These are phyloP conservation scores for human DNA, from an alignment of 2,113 vertebrate genomes.

Conservation along the genomic window GRCh38 chr21:34036001-34036500, in stretches of 20 bases:
- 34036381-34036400: too few relatives aligned
- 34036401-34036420: not conserved
- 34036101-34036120: not conserved
- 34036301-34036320: rapidly evolving
- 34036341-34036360: not conserved
- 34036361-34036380: not conserved
- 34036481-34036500: not conserved
- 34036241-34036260: not conserved
- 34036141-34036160: not conserved
- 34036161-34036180: not conserved
- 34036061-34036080: not conserved
- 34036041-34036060: not conserved
- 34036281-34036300: rapidly evolving
- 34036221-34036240: rapidly evolving
- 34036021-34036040: too few relatives aligned
- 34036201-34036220: not conserved
- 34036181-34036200: rapidly evolving
- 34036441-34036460: not conserved
- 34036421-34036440: not conserved
- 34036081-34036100: not conserved
- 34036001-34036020: not conserved
- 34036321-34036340: not conserved
- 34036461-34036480: not conserved
- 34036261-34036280: not conserved
- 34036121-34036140: not conserved